Evolutionary conservation across 1,140 invertebrate genomes (phyloP).

Genomic region (Anastrepha ludens): DNA sequence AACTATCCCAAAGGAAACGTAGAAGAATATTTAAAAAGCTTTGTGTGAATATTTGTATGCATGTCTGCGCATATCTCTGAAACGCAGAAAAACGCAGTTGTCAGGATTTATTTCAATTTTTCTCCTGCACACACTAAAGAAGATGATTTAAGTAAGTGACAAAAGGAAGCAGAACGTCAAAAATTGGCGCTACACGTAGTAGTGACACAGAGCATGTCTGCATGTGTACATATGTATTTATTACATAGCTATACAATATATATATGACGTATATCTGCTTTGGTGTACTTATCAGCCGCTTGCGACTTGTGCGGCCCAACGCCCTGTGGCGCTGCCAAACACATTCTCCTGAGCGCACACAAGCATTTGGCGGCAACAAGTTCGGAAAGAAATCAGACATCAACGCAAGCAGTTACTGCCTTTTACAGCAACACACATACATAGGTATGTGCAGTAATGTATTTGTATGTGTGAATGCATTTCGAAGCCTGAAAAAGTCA

Average conservation of each 20-base stretch:
- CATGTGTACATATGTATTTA: not conserved
- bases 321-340: not conserved
- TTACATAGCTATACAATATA: not conserved
- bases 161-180: not conserved
- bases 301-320: not conserved
- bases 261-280: not conserved
- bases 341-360: not conserved
- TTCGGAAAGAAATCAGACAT: not conserved
- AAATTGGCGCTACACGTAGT: not conserved
- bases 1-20: slow-evolving; percentile 20
- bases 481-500: not conserved
- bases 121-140: not conserved
- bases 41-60: not conserved
- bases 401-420: not conserved
- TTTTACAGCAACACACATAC: not conserved
- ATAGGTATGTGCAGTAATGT: not conserved
- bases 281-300: no score
- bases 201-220: no score
- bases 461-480: no score
- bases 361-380: slow-evolving; percentile 31
- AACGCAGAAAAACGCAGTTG: slow-evolving; percentile 37
- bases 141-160: not conserved
- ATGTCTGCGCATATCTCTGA: not conserved
- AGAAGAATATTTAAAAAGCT: slow-evolving; percentile 15
- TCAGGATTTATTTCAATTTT: slow-evolving; percentile 44